Evolutionary conservation across 2,797 vertebrate species (phyloP).

Genomic region (Pseudomugil gertrudae): DNA sequence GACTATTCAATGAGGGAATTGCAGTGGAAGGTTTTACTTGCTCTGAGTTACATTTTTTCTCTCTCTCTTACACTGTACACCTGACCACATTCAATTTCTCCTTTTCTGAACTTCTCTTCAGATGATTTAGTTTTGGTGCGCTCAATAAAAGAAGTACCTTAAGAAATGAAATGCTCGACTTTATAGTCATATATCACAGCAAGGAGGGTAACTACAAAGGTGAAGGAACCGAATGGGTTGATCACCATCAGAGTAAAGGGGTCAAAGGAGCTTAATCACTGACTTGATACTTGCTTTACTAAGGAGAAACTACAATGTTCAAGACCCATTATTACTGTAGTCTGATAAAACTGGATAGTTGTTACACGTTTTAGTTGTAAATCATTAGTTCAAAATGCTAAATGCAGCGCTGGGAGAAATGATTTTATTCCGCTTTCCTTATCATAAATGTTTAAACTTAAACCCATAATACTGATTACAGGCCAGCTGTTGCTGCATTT

Average conservation of each 20-base stretch:
- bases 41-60: neutral
- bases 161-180: conserved; percentile 20
- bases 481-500: neutral
- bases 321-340: neutral
- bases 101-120: conserved; percentile 21
- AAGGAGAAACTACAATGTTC: conserved; percentile 5
- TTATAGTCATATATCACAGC: conserved; percentile 9
- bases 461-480: neutral
- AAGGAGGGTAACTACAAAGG: conserved; percentile 19
- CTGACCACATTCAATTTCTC: conserved; percentile 18
- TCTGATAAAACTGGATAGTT: neutral
- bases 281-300: conserved; percentile 1
- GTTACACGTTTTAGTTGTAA: neutral
- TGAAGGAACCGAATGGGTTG: conserved; percentile 13
- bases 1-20: neutral
- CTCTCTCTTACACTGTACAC: conserved; percentile 8
- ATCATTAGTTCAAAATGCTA: neutral
- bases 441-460: neutral
- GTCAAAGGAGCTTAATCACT: conserved; percentile 15
- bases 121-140: conserved; percentile 21
- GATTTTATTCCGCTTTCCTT: neutral
- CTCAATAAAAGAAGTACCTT: conserved; percentile 17
- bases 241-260: conserved; percentile 22
- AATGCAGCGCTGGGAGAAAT: neutral
- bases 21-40: neutral